Evolutionary conservation across 2,113 vertebrate genomes (phyloP).

Genomic region (Cinclus cinclus): DNA sequence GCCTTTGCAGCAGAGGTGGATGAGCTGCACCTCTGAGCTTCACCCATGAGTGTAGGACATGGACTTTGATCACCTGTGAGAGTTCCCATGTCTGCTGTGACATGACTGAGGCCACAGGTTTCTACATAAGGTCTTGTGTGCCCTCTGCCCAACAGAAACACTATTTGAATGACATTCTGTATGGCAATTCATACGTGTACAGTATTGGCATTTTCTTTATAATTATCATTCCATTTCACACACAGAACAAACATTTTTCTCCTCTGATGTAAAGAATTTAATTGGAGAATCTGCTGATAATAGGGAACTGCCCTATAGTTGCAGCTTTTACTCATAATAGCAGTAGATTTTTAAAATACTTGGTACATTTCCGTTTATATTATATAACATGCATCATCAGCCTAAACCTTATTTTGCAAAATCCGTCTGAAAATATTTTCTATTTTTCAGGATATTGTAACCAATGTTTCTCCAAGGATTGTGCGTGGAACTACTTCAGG

Average conservation of each 20-base stretch:
- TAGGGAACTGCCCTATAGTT: neutral
- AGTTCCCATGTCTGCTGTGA: neutral
- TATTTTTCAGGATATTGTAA: conserved; percentile 87
- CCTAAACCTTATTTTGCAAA: neutral
- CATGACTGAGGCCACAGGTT: neutral
- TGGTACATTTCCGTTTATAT: neutral
- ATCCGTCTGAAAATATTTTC: neutral
- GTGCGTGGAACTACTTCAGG: conserved; percentile 90
- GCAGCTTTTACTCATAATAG: neutral
- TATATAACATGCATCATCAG: neutral
- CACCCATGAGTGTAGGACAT: neutral
- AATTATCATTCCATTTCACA: neutral
- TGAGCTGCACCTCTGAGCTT: neutral
- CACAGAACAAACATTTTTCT: neutral
- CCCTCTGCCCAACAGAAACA: neutral
- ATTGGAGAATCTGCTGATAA: neutral
- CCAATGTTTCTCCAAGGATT: conserved; percentile 93
- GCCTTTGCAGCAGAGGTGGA: neutral
- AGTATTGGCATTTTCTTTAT: neutral
- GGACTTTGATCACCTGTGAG: neutral
- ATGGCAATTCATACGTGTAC: neutral
- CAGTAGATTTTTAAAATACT: neutral
- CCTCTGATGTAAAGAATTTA: neutral
- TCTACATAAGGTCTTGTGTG: neutral
- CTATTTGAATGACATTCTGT: neutral